A percentile compares a stretch with the other conserved stretches of the same genome.
Evolutionary conservation across 2,113 vertebrate species (phyloP).

Genomic region (Phylloscopus trochilus): DNA sequence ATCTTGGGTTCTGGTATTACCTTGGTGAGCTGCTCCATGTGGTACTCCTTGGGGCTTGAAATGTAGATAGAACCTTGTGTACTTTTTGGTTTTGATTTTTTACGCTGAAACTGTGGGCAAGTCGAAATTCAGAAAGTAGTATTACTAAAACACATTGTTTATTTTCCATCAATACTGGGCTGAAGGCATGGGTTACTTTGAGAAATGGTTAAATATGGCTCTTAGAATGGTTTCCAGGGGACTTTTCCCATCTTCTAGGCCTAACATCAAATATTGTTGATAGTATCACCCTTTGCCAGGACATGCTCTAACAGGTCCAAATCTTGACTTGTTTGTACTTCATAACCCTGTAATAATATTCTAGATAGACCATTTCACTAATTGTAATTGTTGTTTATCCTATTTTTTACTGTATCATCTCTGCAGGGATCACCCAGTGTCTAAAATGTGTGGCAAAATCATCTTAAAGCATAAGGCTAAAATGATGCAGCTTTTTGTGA

Average conservation of each 20-base stretch:
- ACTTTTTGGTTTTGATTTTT: background rate
- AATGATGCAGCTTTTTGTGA: fast-evolving
- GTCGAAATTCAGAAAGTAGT: background rate
- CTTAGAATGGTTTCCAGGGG: background rate
- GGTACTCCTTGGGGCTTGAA: background rate
- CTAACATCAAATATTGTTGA: background rate
- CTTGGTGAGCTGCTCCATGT: background rate
- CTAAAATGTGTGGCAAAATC: background rate
- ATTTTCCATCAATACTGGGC: background rate
- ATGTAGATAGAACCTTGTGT: background rate
- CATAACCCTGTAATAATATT: background rate
- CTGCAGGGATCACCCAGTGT: background rate
- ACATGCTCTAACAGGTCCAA: background rate
- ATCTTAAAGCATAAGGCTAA: background rate
- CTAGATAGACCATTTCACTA: background rate
- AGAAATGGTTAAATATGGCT: background rate
- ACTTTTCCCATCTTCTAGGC: background rate
- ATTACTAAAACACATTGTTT: background rate
- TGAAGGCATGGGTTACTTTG: background rate
- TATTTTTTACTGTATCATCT: background rate
- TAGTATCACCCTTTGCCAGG: background rate
- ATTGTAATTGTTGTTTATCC: background rate
- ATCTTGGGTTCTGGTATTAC: background rate
- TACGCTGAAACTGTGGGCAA: background rate
- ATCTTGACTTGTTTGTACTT: background rate